Base-by-base conservation (phyloP, 1,140 invertebrate genomes). In the Heliconius melpomene region DNA sequence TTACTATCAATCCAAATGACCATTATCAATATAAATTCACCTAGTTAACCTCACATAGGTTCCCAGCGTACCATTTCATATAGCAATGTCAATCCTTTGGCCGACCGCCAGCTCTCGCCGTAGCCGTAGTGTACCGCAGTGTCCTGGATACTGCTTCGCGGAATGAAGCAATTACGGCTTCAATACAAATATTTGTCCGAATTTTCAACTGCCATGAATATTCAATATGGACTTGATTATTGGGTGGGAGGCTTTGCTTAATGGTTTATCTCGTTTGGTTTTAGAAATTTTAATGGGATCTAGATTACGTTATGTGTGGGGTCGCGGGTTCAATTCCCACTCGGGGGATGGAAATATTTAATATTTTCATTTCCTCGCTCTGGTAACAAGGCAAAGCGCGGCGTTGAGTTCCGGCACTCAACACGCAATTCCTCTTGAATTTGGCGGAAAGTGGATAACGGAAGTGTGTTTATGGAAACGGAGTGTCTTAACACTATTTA, bases 111-210 rank as follows among this genome's bases (percentile, higher is more conserved):
- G n/a, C 46, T 26, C 29, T 13, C 60, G 13, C 60, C 60, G 60
- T 66, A 26, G 60, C 60, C 60, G 26, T 66, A 66, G 60, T 26
- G 18, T 60, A 77, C 80, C 60, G 80, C 80, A 81, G 76, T 78
- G 80, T 81, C 80, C 80, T 81, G 80, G 50, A 74, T 70, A 70
- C 52, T 38, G 38, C 18, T 72, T 72, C 66, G 38, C 26, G 9
- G 76, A 77, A 72, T 82, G 32, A 79, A 79, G 78, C 78, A 74
- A 79, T 79, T 74, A 79, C 32, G 72, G 29, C 73, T 36, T 23
- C n/a, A 72, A 72, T 8, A 72, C 36, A 54, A 74, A 70, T 70
- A 79, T 74, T 74, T 79, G n/a, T 50, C 72, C 26, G 77, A 72
- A 29, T 79, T 75, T 80, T 73, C 57, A 16, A 50, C 74, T 7